These are phyloP conservation scores for Platyscapa corneri DNA, from an alignment of 1,140 invertebrate genomes.

Conservation along the genomic window DNA sequence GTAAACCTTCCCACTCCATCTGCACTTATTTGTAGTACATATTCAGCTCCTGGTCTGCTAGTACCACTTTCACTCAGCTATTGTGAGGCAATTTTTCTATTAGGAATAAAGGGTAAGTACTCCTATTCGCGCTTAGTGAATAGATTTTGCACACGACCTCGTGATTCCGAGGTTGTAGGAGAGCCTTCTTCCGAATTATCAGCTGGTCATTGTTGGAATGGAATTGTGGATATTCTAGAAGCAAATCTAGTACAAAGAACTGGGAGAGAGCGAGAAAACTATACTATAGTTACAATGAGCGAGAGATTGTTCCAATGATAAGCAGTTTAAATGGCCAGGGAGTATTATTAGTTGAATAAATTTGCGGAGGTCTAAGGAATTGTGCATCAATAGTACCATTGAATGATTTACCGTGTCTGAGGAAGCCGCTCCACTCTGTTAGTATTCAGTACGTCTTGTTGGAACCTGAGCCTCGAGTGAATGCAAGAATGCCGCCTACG, in stretches of 20 bases:
- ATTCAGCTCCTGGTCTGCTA: background rate
- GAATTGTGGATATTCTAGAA: too few species aligned
- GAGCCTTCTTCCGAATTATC: too few species aligned
- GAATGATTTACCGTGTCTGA: background rate
- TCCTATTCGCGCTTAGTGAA: background rate
- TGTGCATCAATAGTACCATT: background rate
- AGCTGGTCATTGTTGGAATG: too few species aligned
- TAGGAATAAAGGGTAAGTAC: background rate
- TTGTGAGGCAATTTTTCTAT: background rate
- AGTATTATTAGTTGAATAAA: background rate
- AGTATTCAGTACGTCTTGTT: background rate
- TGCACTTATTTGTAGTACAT: too few species aligned
- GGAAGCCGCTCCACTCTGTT: background rate
- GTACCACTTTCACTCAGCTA: background rate
- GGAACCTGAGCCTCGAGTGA: background rate
- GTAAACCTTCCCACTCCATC: too few species aligned
- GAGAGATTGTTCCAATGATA: too few species aligned
- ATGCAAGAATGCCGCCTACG: background rate
- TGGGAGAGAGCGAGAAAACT: background rate
- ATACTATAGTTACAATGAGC: background rate
- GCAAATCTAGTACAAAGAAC: too few species aligned
- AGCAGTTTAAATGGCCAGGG: background rate
- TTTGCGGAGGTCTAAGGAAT: background rate
- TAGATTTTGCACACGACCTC: background rate
- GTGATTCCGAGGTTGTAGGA: too few species aligned